Conservation (phyloP, 2,113 vertebrate genomes). For the Thunnus maccoyii region DNA sequence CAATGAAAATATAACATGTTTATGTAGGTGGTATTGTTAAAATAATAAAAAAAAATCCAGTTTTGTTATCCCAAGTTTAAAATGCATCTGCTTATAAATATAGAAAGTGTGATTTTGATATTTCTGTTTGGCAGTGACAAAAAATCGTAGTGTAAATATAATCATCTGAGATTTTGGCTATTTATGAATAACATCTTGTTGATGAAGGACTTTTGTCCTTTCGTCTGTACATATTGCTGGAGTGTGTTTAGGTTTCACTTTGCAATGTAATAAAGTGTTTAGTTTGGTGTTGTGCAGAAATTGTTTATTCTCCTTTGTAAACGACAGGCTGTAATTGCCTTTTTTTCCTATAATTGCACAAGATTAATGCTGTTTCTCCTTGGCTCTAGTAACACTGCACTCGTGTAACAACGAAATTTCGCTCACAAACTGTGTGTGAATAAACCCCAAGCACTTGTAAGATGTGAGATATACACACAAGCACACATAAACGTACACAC, state of each 20-base stretch:
- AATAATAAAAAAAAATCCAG: background rate
- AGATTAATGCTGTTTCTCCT: constrained; percentile 79
- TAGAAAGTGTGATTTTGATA: background rate
- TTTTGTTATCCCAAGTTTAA: background rate
- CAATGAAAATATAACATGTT: no score
- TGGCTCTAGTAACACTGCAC: constrained; percentile 67
- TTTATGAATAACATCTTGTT: constrained; percentile 6
- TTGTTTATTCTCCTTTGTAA: constrained; percentile 60
- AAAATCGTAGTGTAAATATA: background rate
- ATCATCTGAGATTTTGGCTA: background rate
- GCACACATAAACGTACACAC: background rate
- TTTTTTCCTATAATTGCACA: constrained; percentile 79
- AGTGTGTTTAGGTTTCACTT: background rate
- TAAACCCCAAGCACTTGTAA: constrained; percentile 30
- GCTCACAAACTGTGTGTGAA: constrained; percentile 15
- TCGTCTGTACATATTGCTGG: background rate
- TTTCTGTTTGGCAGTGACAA: background rate
- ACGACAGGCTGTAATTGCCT: constrained; percentile 71
- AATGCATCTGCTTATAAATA: background rate
- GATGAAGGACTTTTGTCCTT: background rate
- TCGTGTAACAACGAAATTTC: constrained; percentile 81
- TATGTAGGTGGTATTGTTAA: background rate
- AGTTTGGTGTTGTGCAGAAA: constrained; percentile 21
- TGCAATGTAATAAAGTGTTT: background rate
- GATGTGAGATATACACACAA: constrained; percentile 14